Base-by-base conservation (phyloP, 2,888 invertebrate genomes). In the Frankliniella fusca region DNA sequence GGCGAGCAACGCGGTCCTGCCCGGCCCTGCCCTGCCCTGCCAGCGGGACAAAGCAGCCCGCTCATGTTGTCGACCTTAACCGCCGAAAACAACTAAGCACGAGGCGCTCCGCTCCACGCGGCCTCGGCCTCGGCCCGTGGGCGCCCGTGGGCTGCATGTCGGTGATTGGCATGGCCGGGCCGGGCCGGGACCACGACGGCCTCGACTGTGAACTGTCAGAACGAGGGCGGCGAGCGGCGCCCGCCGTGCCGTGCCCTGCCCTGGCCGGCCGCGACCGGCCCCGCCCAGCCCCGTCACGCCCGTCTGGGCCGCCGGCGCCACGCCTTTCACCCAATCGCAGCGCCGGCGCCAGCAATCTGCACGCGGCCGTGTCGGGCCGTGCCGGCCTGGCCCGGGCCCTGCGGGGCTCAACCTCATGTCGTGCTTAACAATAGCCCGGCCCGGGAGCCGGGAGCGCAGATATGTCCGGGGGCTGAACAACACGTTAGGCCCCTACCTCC, bases 201-300 rank as follows among this genome's bases (percentile, higher is more conserved):
- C 61, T 61, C 61, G 61, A 61, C 61, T 61, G 61, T 61, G 61
- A 61, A 61, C 61, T 61, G 61, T 61, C 61, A 61, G 61, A 61
- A 61, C n/a, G 61, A n/a, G 61, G 61, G 15, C 61, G 61, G 54
- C 54, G 54, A 54, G 54, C 15, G 50, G n/a, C n/a, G n/a, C n/a
- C n/a, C n/a, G n/a, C n/a, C n/a, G n/a, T n/a, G n/a, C n/a, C n/a
- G 54, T 12, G 54, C 54, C 54, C 15, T 18, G 54, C 23, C 70
- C 23, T 70, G 70, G n/a, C 70, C 23, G 23, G 70, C 70, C 23
- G 70, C 70, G 70, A 5, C 70, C 54, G 2, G 15, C n/a, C 54
- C 3, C 54, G 2, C 54, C 54, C 54, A 11, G n/a, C 70, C 70
- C 3, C 70, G 70, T 12, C 70, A 11, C 70, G 27, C 70, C 70